Evolutionary conservation across 1,140 invertebrate genomes (phyloP), one percentile per base, ranked within the genome.

Genomic region (Euwallacea similis): DNA sequence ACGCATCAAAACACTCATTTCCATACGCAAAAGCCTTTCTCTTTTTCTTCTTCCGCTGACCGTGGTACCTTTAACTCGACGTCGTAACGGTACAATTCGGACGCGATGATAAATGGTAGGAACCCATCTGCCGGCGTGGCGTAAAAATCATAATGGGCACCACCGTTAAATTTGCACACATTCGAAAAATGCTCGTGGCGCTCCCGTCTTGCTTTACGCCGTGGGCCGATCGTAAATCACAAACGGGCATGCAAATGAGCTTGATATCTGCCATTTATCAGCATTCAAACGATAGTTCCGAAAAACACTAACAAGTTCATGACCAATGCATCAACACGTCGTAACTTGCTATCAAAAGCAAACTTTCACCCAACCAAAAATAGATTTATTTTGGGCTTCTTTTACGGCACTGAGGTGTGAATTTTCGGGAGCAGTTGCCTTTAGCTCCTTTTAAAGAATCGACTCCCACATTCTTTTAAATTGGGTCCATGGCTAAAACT

Each of bases 41-140:
- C 9, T 10, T 58, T 33, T 15, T 9, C 13, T 58, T 16, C 16
- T 58, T 58, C 55, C 16, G 8, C 55, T 15, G 13, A n/a, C 55
- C 16, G 55, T 58, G 4, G 41, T 61, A 9, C 41, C 59, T 61
- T 21, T 61, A 16, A 42, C 9, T 42, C 41, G 15, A 42, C 59
- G 59, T n/a, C 9, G 9, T 61, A 61, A 61, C 59, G 59, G 59
- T 61, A 42, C 41, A 61, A 33, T 61, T 58, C 41, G 11, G 59
- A 42, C 10, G 16, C 59, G 41, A 21, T 41, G 59, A 61, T 61
- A 61, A 61, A 61, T 61, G 59, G 59, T 42, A 11, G 11, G 15
- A 61, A 41, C 41, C 59, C 59, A 61, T 61, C 59, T 61, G 59
- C 41, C 59, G 41, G 41, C 16, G 9, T 8, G 11, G 41, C 3